Evolutionary conservation across 2,888 invertebrate species (phyloP), one percentile per base, ranked within the genome.

Genomic region (Hyppa rectilinea): DNA sequence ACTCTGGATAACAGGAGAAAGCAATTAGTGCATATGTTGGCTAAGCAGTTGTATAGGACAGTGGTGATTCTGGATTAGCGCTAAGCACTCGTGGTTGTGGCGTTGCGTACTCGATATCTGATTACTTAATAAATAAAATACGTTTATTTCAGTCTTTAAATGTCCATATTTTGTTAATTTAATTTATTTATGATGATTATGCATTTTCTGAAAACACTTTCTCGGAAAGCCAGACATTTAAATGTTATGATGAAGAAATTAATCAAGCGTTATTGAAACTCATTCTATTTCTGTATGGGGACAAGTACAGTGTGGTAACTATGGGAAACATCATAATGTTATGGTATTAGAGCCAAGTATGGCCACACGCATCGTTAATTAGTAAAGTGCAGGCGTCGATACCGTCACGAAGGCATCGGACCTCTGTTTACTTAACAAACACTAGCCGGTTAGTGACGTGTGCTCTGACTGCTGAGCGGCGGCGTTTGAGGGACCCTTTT

Each of bases 321-420:
- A 40, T 14, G 12, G 34, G 26, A 17, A 43, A 17, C 75, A 43
- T 23, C 49, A 50, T 43, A 64, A 66, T 17, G n/a, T 69, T 6
- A 47, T 59, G 71, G 36, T 29, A 74, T 68, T 56, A 58, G 53
- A 62, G 56, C 53, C 61, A 10, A 20, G 62, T 53, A 50, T 68
- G 89, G 66, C 89, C 89, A 89, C 89, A 89, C 89, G 84, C 87
- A 61, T 82, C 59, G 82, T 85, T 85, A 87, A 88, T 90, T 88
- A 87, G 83, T 81, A 47, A 83, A 80, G 78, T 78, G 79, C 87
- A 87, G 85, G 89, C 87, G 86, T 86, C 85, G 86, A 77, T 75
- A 85, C 84, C 78, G 80, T 80, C 86, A 82, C 83, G 83, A 81
- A 83, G 77, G 82, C 85, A 85, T 85, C 83, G 83, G 80, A 84